phyloP scores from a whole-genome alignment of 2,888 invertebrate species.

The Heteromurus nitidus region DNA sequence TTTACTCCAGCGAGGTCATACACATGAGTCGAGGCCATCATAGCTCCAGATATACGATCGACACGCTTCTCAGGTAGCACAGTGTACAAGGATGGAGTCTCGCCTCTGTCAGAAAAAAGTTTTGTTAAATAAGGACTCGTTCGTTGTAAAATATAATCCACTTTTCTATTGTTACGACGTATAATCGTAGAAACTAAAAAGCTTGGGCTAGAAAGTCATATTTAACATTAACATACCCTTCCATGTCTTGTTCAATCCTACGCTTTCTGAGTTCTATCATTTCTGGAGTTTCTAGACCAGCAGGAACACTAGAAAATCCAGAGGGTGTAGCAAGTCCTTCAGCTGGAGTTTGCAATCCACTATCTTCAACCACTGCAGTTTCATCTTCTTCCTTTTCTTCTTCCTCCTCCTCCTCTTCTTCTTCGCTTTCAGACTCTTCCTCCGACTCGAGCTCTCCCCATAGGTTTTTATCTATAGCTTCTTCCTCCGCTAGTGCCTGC shows the following conservation, averaged over 20 bases:
- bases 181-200: constrained; percentile 13
- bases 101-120: constrained; percentile 81
- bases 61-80: constrained; percentile 95
- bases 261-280: constrained; percentile 98
- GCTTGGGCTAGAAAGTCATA: neutral
- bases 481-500: constrained; percentile 78
- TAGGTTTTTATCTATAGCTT: constrained; percentile 92
- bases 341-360: constrained; percentile 93
- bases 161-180: too few relatives aligned
- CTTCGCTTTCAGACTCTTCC: constrained; percentile 81
- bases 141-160: too few relatives aligned
- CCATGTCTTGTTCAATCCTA: constrained; percentile 96
- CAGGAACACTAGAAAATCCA: constrained; percentile 91
- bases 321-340: constrained; percentile 96
- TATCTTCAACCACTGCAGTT: constrained; percentile 80
- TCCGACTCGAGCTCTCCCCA: constrained; percentile 98
- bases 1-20: constrained; percentile 88
- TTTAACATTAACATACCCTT: constrained; percentile 82
- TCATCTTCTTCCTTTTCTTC: constrained; percentile 79
- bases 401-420: constrained; percentile 79
- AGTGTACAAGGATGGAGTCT: constrained; percentile 96
- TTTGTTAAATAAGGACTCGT: too few relatives aligned
- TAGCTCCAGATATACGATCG: constrained; percentile 90
- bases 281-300: constrained; percentile 98
- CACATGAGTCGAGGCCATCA: constrained; percentile 99